Conservation (phyloP, 2,888 invertebrate species). For the Oxycera nigricornis region DNA sequence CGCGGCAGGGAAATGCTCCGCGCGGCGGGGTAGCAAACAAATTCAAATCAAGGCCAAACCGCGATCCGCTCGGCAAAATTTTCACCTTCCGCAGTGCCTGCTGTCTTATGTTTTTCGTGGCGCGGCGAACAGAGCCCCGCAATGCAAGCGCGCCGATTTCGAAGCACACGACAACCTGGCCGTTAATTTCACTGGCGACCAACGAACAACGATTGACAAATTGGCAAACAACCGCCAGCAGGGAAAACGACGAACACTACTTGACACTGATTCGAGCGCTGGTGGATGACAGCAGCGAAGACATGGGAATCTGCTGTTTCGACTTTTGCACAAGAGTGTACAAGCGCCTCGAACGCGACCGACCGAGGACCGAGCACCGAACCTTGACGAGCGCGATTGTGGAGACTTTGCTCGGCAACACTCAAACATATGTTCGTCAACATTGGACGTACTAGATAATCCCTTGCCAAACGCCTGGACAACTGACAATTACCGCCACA, state of each 20-base stretch:
- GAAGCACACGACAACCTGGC: not conserved
- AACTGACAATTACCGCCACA: no score
- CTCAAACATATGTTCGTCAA: not conserved
- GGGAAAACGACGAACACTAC: not conserved
- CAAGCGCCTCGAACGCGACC: not conserved
- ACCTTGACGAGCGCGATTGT: not conserved
- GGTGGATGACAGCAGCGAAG: not conserved
- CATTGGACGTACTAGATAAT: no score
- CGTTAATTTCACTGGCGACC: not conserved
- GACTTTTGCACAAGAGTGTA: not conserved
- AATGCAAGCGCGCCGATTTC: not conserved
- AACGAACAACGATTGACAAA: not conserved
- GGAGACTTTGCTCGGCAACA: not conserved
- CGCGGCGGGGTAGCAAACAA: slow-evolving; percentile 8
- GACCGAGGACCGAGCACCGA: not conserved
- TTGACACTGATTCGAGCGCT: not conserved
- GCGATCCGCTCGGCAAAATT: not conserved
- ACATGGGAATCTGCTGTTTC: not conserved
- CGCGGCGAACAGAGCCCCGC: not conserved
- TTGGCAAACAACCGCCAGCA: not conserved
- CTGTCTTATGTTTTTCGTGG: not conserved
- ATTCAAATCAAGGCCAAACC: slow-evolving; percentile 21
- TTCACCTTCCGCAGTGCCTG: not conserved
- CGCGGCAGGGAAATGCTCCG: not conserved
- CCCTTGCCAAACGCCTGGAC: no score